Base-by-base conservation (phyloP, 2,888 invertebrate species). In the Drosophila neotestacea region DNA sequence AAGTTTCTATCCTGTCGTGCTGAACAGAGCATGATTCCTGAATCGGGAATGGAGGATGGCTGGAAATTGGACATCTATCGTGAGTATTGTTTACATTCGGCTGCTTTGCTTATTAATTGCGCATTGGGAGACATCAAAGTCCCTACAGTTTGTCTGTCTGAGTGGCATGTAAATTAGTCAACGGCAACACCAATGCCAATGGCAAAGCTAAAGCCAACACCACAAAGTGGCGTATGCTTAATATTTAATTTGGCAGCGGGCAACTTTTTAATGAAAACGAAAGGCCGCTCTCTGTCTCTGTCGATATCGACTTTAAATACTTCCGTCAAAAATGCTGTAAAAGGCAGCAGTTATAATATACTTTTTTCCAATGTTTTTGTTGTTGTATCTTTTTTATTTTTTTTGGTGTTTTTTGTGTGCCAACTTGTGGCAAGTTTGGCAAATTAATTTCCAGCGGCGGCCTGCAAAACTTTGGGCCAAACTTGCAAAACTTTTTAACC, bases 41-140 rank as follows among this genome's bases (percentile, higher is more conserved):
- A 95, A 89, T 95, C 96, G 44, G 95, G 95, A 41, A 94, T 96
- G 79, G 96, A 97, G 92, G 96, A 96, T 89, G 95, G 94, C 69
- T 96, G 96, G 96, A 95, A 95, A 91, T 94, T 97, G 86, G 95
- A 96, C 93, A 96, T 97, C 85, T 95, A 96, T 91, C 97, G 97
- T 97, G 93, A 96, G 97, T 95, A 42, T 73, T 71, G 47, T 77
- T 68, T 47, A 77, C 68, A 61, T 47, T 44, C 6, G 22, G 7
- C 10, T 47, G 32, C 39, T 52, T 13, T 64, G 52, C 36, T 69
- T 70, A 70, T 77, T 70, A 65, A 36, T 55, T 46, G 47, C 10
- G 36, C 22, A 30, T 4, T 44, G 10, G 4, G 32, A 42, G 36
- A 74, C 79, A 67, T 79, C 79, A 81, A 79, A 73, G 64, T 67